Evolutionary conservation across 2,888 invertebrate species (phyloP), one percentile per base, ranked within the genome.

Genomic region (Heliconius charithonia): DNA sequence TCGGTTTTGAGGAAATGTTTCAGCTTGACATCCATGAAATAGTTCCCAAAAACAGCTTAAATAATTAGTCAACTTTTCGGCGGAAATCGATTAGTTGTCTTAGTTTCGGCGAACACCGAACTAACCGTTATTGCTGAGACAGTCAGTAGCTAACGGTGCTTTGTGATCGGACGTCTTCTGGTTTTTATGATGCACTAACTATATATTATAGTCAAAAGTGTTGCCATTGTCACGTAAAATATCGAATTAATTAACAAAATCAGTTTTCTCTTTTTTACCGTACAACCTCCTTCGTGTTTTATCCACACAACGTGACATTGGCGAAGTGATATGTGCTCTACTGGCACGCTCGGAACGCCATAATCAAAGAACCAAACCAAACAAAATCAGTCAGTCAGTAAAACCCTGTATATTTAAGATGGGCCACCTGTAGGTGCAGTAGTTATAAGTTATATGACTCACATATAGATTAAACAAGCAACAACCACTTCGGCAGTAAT

Each of bases 71-170:
- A 62, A 41, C 27, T 45, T 45, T 45, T 63, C 19, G 45, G 41
- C 63, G 29, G 0, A 74, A 74, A 74, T 74, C 22, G 45, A 74
- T 74, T 74, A 22, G 3, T 25, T 27, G 19, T 65, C 10, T 74
- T 29, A 65, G 27, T 65, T 65, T 41, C 74, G 27, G 6, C 41
- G 74, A 41, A 63, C 63, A 41, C 22, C 41, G 9, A 4, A 25
- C 32, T 6, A 25, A 59, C 72, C 72, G 72, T 59, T 56, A 37
- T 6, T 7, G 41, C 41, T 19, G 63, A 65, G 62, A 74, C 74
- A 45, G 27, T 27, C 45, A 63, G 27, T 27, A 63, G 63, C 63
- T 73, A 73, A 73, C 73, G 73, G 73, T 13, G n/a, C 9, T 63
- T 73, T 37, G 29, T 13, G 12, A 32, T 32, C 13, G 13, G n/a